Evolutionary conservation across 2,113 vertebrate genomes (phyloP), one percentile per base, ranked within the genome.

Genomic region (Anthoscopus minutus): DNA sequence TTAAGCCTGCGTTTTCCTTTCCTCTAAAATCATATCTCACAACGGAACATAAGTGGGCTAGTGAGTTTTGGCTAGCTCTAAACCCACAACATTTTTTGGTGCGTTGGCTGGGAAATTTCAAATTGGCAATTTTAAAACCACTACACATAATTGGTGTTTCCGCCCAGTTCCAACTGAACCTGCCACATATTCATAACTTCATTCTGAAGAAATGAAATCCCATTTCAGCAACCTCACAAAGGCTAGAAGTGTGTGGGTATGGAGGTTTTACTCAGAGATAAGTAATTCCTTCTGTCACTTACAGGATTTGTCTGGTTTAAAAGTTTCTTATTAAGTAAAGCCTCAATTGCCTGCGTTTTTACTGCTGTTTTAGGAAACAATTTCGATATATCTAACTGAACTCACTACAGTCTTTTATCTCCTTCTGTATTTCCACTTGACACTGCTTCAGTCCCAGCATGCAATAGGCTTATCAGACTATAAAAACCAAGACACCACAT

Each of bases 221-320:
- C 15, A 9, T 24, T 67, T 93, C 25, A 65, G 18, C 35, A 69
- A 58, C 17, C 19, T 57, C 27, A 65, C n/a, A 58, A 13, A 62
- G 57, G 47, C 42, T 65, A 54, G 42, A 47, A 79, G n/a, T 0
- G 0, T 2, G 3, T 10, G 70, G 44, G 51, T 48, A 33, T 0
- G 0, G 15, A 28, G 4, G 8, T 57, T 77, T 69, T 33, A 91
- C 10, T 15, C n/a, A 73, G 16, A 65, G 31, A 62, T 25, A 66
- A 58, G 33, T 35, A 37, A 92, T 16, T 70, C 19, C 9, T 57
- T 51, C 33, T 35, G 44, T 47, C n/a, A 47, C 48, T 83, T 40
- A 47, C 9, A 44, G 35, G 16, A 21, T 16, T 66, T 44, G 15
- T 21, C 31, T 56, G 37, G 31, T 53, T 65, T 74, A 92, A 53